phyloP scores from a whole-genome alignment of 2,797 vertebrate species.

The Rhabdomys pumilio region DNA sequence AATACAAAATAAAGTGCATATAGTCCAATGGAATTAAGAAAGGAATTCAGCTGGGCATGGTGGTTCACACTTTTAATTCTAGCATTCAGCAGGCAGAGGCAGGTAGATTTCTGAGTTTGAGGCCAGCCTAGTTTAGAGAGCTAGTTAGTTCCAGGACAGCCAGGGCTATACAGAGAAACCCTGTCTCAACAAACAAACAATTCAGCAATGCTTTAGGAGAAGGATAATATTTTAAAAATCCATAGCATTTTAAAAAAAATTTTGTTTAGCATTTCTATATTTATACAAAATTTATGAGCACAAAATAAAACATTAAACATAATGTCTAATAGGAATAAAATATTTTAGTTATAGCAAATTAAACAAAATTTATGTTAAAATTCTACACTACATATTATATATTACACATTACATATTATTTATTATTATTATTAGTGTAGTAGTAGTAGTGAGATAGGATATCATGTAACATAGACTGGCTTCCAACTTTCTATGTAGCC shows the following conservation, averaged over 20 bases:
- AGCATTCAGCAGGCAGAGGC: background rate
- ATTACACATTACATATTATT: no score
- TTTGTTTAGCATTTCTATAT: background rate
- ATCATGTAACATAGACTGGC: background rate
- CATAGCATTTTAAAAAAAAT: background rate
- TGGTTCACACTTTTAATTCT: background rate
- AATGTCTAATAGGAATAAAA: conserved; percentile 27
- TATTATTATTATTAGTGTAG: background rate
- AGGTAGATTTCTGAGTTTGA: background rate
- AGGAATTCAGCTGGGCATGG: background rate
- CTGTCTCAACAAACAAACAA: background rate
- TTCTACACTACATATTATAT: background rate
- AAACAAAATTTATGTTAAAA: conserved; percentile 16
- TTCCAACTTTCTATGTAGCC: background rate
- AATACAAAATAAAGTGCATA: conserved; percentile 16
- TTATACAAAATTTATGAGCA: background rate
- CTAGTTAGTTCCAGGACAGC: background rate
- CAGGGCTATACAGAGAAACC: background rate
- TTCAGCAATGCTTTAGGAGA: background rate
- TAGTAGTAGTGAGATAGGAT: background rate
- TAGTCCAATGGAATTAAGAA: background rate
- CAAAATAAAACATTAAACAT: conserved; percentile 55
- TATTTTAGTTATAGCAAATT: conserved; percentile 19
- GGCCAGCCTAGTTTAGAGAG: background rate
- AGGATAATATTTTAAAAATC: background rate